Percentiles rank a stretch among this genome's conserved stretches.
Conservation (phyloP, 2,797 vertebrate species). For the Pyrocephalus nanus region DNA sequence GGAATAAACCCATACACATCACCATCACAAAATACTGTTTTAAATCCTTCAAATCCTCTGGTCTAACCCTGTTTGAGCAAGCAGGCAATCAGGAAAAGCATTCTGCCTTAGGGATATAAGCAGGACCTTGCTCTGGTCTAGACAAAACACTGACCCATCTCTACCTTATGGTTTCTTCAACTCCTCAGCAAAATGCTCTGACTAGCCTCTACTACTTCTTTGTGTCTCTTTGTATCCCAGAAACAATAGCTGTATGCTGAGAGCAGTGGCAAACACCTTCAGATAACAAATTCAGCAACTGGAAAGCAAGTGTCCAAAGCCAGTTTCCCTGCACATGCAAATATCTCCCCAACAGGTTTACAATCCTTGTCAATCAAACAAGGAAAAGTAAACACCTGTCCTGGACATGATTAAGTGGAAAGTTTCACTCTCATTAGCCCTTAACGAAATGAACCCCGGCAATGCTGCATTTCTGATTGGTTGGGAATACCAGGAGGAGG, state of each 20-base stretch:
- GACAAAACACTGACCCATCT: background rate
- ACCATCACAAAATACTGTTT: background rate
- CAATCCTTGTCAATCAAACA: conserved; percentile 37
- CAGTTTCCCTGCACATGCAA: conserved; percentile 19
- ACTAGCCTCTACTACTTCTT: background rate
- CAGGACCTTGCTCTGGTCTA: background rate
- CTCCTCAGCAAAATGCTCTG: background rate
- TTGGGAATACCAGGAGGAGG: conserved; percentile 1
- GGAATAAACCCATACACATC: background rate
- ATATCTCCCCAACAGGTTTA: conserved; percentile 45
- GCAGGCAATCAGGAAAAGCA: background rate
- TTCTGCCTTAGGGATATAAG: background rate
- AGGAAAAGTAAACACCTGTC: conserved; percentile 45
- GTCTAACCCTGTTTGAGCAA: background rate
- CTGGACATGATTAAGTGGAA: conserved; percentile 2
- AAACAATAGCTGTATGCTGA: background rate
- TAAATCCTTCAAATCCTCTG: background rate
- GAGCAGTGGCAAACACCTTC: background rate
- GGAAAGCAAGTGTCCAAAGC: background rate
- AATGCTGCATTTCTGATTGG: conserved; percentile 40
- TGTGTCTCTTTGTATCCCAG: background rate
- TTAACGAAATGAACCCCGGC: conserved; percentile 4
- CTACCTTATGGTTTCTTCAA: background rate
- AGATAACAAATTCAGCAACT: background rate
- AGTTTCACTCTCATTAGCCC: conserved; percentile 46